Conservation (phyloP, 2,888 invertebrate species). For the Tipula vernalis region DNA sequence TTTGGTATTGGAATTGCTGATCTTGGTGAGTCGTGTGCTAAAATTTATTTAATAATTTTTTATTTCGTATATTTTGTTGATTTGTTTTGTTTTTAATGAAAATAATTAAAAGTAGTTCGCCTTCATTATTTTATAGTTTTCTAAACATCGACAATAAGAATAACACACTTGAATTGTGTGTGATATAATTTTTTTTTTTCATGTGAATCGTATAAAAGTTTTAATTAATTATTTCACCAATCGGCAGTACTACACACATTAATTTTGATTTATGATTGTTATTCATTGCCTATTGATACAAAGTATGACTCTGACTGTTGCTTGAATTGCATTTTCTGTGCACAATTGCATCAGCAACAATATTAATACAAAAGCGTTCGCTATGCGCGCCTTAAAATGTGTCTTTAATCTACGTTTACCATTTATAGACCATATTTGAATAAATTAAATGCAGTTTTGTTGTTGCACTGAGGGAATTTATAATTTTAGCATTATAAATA, state of each 20-base stretch:
- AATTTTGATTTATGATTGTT: background rate
- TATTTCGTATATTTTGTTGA: background rate
- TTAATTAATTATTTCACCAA: background rate
- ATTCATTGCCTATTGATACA: background rate
- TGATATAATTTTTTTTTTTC: background rate
- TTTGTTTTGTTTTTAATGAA: background rate
- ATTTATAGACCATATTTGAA: background rate
- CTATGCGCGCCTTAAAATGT: background rate
- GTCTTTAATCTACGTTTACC: background rate
- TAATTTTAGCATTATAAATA: background rate
- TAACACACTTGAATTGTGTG: background rate
- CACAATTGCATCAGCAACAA: background rate
- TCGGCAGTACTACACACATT: background rate
- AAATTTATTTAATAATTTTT: background rate
- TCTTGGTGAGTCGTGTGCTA: slow-evolving; percentile 26
- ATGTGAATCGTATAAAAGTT: background rate
- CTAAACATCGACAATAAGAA: background rate
- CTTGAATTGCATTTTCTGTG: background rate
- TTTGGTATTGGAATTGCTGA: slow-evolving; percentile 35
- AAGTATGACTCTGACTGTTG: background rate
- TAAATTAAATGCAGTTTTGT: background rate
- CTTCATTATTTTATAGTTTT: background rate
- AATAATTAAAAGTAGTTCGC: background rate
- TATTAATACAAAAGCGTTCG: background rate
- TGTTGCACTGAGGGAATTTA: background rate